Base-by-base conservation (phyloP, 1,140 invertebrate genomes). In the Eumaeus atala region DNA sequence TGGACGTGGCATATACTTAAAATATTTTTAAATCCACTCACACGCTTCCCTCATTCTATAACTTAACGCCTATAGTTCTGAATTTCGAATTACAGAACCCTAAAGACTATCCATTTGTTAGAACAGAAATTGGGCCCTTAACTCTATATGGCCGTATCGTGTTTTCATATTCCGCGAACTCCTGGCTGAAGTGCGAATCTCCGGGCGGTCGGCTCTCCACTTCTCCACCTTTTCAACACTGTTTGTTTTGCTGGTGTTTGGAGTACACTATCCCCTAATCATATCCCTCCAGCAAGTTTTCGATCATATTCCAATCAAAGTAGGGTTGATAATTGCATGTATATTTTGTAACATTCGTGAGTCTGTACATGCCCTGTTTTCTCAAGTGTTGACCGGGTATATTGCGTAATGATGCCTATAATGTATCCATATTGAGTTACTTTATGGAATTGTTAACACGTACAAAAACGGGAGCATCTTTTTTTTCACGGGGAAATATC, bases 161-260 rank as follows among this genome's bases (percentile, higher is more conserved):
- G 62, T 72, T 61, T 48, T 56, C 56, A 58, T 60, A 33, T 75
- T 71, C 67, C 59, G 18, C 72, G 66, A 71, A 75, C 65, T 66
- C 66, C 71, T 65, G 56, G 55, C 48, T 70, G 66, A 68, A 78
- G 72, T 74, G 77, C 76, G 74, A 84, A 80, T 74, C 76, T 63
- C 66, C 77, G 80, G 77, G 80, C 76, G 80, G 80, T 81, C 78
- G n/a, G n/a, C n/a, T n/a, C n/a, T n/a, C n/a, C n/a, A n/a, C 48
- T 72, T 80, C 57, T 48, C 75, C 33, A 42, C 54, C 67, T 72
- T 71, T 77, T 65, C 60, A 76, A 12, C 49, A 52, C 58, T 80
- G 74, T 84, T 84, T 82, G 72, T 74, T 77, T 82, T 79, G 71
- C 69, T 72, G 67, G 73, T 76, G 68, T 80, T 76, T 74, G 66